Base-by-base conservation (phyloP, 1,140 invertebrate genomes). In the Cotesia glomerata region DNA sequence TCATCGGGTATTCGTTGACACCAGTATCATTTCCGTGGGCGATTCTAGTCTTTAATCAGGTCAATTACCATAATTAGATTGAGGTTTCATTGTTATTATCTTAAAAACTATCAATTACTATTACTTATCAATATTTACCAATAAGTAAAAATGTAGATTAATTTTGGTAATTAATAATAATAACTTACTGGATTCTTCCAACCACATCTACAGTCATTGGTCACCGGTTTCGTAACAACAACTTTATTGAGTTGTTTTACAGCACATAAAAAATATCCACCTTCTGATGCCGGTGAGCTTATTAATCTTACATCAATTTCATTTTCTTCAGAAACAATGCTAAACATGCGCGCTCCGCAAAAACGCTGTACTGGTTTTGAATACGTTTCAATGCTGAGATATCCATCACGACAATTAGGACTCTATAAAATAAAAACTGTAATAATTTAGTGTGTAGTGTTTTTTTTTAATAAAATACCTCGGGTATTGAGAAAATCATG, bases 1-100 rank as follows among this genome's bases (percentile, higher is more conserved):
- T 91, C 88, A 90, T 90, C 0, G 91, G 90, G 80, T 84, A 93
- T 79, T 93, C 92, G 75, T 92, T 91, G 0, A 91, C 82, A 3
- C 81, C 86, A 0, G 91, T 89, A 64, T 89, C 81, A 3, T 74
- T 64, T 1, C 92, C 92, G 3, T 90, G 90, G 0, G 92, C 90
- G 66, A 93, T 92, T 72, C 88, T 87, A 0, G 81, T 85, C 89
- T 91, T 77, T 11, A 73, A 80, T 45, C 52, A 54, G 0, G 9
- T 8, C 39, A 45, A 3, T 45, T 9, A 45, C 39, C 39, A 45
- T 45, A 45, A 45, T 45, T 11, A 26, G 26, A 26, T 26, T 26
- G 26, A 26, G 26, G 1, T 26, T 26, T 26, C 3, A 26, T 26
- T 26, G 26, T 26, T 26, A 2, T 26, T 26, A 26, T 26, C 26